A percentile compares a stretch with the other conserved stretches of the same genome.
Conservation (phyloP, 23 tunicate genomes). For the Styela clava region DNA sequence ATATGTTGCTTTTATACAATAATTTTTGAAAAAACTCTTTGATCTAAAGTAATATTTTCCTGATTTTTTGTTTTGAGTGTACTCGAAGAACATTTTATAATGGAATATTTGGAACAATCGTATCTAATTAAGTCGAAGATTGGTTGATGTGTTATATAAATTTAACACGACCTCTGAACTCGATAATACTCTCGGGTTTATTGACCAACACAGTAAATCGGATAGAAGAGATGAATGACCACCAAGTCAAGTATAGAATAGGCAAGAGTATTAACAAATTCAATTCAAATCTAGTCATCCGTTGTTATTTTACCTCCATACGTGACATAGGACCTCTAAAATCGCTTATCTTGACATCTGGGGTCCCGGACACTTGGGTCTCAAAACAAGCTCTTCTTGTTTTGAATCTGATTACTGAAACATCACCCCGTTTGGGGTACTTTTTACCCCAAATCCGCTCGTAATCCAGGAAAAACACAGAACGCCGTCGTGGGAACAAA, state of each 20-base stretch:
- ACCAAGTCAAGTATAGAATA: background rate
- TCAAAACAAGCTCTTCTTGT: background rate
- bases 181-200: too few species aligned
- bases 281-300: background rate
- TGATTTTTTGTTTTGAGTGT: too few species aligned
- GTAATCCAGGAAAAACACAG: background rate
- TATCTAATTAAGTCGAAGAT: background rate
- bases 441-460: background rate
- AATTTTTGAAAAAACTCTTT: too few species aligned
- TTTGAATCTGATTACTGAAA: background rate
- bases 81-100: too few species aligned
- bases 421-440: background rate
- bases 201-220: background rate
- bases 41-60: too few species aligned
- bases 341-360: background rate
- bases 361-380: background rate
- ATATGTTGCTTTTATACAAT: too few species aligned
- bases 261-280: background rate
- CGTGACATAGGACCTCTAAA: background rate
- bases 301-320: background rate
- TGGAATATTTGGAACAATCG: too few species aligned
- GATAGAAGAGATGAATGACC: background rate
- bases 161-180: background rate
- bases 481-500: background rate
- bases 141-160: background rate